Conservation (phyloP, 1,140 invertebrate species). For the Drosophila kikkawai region DNA sequence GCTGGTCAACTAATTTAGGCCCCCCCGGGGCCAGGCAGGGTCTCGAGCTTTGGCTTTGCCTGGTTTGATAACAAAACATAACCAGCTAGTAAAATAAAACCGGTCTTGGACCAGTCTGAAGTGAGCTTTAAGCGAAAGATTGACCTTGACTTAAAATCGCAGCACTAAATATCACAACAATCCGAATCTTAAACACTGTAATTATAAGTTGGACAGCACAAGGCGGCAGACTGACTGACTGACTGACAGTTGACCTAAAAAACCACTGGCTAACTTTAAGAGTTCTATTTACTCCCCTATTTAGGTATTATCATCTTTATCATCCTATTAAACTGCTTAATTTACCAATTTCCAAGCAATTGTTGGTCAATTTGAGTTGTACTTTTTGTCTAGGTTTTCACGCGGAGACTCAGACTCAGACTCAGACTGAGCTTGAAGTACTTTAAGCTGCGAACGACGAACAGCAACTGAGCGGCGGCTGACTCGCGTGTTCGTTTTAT, state of each 20-base stretch:
- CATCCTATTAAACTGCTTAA: constrained; percentile 8
- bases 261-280: constrained; percentile 10
- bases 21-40: constrained; percentile 1
- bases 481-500: constrained; percentile 21
- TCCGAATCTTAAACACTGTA: constrained; percentile 8
- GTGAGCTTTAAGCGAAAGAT: constrained; percentile 54
- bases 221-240: constrained; percentile 3
- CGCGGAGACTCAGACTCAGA: constrained; percentile 12
- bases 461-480: constrained; percentile 32
- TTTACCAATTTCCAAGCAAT: constrained; percentile 59
- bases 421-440: background rate
- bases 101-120: constrained; percentile 39
- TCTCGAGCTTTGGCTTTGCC: constrained; percentile 32
- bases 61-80: constrained; percentile 34
- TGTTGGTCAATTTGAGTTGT: constrained; percentile 34
- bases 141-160: constrained; percentile 64
- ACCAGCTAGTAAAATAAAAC: constrained; percentile 36
- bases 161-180: constrained; percentile 29
- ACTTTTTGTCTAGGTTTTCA: constrained; percentile 7
- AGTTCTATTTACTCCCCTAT: constrained; percentile 5
- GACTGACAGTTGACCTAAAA: constrained; percentile 2
- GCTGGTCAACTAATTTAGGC: constrained; percentile 44
- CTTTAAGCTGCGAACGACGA: constrained; percentile 34
- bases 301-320: constrained; percentile 1
- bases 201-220: constrained; percentile 15